Conservation (phyloP, 2,888 invertebrate genomes). For the Cryptocephalus moraei region DNA sequence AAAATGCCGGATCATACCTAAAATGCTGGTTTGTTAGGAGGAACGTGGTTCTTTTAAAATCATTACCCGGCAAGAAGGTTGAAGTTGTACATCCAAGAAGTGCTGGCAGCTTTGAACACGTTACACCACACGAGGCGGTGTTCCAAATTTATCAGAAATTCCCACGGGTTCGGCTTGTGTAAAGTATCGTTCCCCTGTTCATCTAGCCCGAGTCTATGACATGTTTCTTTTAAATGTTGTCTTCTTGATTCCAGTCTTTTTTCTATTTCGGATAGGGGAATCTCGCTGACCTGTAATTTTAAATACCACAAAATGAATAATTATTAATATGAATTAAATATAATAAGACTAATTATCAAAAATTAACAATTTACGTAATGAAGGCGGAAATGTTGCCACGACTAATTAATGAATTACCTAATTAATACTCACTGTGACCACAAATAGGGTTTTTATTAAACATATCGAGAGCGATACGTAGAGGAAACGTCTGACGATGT, state of each 20-base stretch:
- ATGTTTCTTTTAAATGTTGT: conserved; percentile 48
- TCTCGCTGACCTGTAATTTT: no score
- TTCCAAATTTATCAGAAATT: conserved; percentile 70
- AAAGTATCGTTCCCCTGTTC: conserved; percentile 46
- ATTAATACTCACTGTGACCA: no score
- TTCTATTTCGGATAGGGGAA: conserved; percentile 38
- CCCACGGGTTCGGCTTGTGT: conserved; percentile 75
- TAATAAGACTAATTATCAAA: no score
- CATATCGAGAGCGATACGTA: no score
- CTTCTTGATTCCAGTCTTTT: conserved; percentile 49
- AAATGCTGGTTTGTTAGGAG: conserved; percentile 6
- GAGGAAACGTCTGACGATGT: no score
- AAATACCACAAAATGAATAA: no score
- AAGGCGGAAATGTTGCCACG: no score
- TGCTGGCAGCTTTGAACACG: conserved; percentile 77
- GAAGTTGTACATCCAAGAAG: conserved; percentile 88
- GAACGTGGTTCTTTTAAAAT: no score
- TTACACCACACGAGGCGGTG: conserved; percentile 79
- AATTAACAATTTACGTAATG: no score
- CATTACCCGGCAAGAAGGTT: conserved; percentile 67
- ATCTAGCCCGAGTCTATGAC: conserved; percentile 50
- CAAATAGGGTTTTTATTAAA: no score
- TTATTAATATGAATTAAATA: no score
- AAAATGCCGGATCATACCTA: conserved; percentile 62
- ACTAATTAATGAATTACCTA: no score